These are phyloP conservation scores for Argyresthia goedartella DNA, from an alignment of 2,888 invertebrate species.

Conservation along the genomic window DNA sequence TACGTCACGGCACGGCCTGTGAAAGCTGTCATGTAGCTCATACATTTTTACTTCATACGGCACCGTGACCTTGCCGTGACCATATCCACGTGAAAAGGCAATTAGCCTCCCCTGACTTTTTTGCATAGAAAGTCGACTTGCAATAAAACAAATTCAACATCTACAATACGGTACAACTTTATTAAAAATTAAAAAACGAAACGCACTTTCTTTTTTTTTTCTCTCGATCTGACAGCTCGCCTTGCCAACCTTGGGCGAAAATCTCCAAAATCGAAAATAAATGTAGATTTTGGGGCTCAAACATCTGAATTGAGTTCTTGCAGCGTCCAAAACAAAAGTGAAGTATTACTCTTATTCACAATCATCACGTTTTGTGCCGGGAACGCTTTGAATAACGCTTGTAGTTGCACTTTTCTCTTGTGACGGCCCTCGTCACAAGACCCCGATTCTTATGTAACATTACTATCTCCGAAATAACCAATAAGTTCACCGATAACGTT, in stretches of 20 bases:
- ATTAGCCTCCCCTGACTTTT: no score
- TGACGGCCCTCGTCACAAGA: constrained; percentile 49
- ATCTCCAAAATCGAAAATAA: constrained; percentile 33
- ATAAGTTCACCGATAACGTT: constrained; percentile 37
- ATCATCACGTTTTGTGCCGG: constrained; percentile 28
- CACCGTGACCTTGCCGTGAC: no score
- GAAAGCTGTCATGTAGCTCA: no score
- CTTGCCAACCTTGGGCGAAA: constrained; percentile 1
- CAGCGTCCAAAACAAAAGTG: constrained; percentile 51
- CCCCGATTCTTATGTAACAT: constrained; percentile 61
- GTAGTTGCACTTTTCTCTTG: constrained; percentile 25
- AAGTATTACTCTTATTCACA: constrained; percentile 45
- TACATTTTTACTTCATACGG: no score
- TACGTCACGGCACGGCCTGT: no score
- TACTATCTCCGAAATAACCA: constrained; percentile 47
- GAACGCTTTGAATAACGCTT: constrained; percentile 50
- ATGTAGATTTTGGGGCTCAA: constrained; percentile 57
- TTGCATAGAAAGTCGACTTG: no score
- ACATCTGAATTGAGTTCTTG: constrained; percentile 29
- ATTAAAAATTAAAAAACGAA: no score
- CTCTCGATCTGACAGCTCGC: not conserved
- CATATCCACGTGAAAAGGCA: no score
- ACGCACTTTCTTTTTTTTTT: not conserved
- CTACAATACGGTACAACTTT: no score
- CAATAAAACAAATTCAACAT: no score